These are phyloP conservation scores for Agrochola circellaris DNA, from an alignment of 2,888 invertebrate genomes.

Conservation along the genomic window DNA sequence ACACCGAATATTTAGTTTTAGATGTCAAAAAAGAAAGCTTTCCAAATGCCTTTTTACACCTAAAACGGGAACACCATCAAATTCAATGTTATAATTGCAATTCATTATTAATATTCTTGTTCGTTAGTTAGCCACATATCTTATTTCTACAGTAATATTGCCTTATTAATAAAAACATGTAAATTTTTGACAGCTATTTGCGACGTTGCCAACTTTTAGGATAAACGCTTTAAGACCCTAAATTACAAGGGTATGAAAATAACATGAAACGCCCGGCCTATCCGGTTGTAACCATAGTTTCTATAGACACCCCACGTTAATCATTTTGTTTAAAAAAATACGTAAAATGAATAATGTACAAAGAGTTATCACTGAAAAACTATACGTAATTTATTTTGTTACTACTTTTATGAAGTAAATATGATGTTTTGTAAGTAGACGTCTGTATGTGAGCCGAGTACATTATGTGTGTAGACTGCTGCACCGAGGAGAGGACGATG, in stretches of 20 bases:
- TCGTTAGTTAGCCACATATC: too few species aligned
- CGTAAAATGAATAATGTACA: conserved; percentile 31
- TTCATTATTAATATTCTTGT: too few species aligned
- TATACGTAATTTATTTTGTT: conserved; percentile 51
- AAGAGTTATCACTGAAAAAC: conserved; percentile 36
- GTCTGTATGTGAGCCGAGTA: conserved; percentile 1
- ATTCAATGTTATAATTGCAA: too few species aligned
- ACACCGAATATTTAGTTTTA: too few species aligned
- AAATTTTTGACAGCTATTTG: too few species aligned
- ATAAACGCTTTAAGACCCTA: not conserved
- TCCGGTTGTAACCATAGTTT: not conserved
- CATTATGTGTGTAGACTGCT: not conserved
- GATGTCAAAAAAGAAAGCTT: too few species aligned
- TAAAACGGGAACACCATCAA: too few species aligned
- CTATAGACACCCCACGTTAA: conserved; percentile 9
- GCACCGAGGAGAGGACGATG: not conserved
- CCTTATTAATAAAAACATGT: too few species aligned
- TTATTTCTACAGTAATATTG: too few species aligned
- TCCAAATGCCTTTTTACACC: too few species aligned
- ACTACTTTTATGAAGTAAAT: conserved; percentile 22
- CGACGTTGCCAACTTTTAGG: too few species aligned
- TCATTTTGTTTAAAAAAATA: not conserved
- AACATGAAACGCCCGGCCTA: not conserved
- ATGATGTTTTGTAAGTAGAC: conserved; percentile 17
- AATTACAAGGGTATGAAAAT: conserved; percentile 1